Evolutionary conservation across 1,140 invertebrate genomes (phyloP), one percentile per base, ranked within the genome.

Genomic region (Amphibalanus amphitrite): DNA sequence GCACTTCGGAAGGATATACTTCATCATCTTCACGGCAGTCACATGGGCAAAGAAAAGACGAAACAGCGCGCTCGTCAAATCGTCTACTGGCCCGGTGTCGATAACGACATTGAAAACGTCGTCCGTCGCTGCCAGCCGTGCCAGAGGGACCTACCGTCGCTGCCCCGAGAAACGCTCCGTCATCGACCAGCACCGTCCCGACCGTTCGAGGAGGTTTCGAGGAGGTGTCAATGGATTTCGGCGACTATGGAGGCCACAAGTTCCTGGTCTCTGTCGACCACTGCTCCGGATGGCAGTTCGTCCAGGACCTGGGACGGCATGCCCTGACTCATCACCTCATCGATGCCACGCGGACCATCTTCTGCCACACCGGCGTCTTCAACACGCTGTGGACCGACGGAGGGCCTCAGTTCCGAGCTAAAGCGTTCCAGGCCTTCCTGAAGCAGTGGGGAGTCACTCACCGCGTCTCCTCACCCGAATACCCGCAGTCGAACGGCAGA

Each of bases 151-250:
- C 74, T 72, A 70, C 74, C 72, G 8, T 28, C 64, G 8, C 72
- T 74, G 30, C 38, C 64, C 30, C 64, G 69, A 23, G 73, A 75
- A 38, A 71, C 74, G 28, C 30, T 79, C 8, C 38, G 8, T 28
- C 73, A 74, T 23, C 74, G 77, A 69, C 38, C 59, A 0, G 72
- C 73, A 71, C 74, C 72, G 0, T 69, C 73, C n/a, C 25, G 65
- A 28, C 77, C 77, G 13, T 78, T 76, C 71, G 75, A 77, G 30
- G n/a, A n/a, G n/a, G n/a, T n/a, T n/a, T n/a, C n/a, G n/a, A n/a
- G n/a, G 76, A 75, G 59, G 47, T 78, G 25, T 74, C 75, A 13
- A 70, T 73, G 10, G 75, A 78, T 69, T 70, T 78, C 13, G 76
- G 75, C 65, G 67, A 72, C 47, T 67, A 77, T 10, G 70, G 73